Base-by-base conservation (phyloP, 2,888 invertebrate genomes). In the Nymphalis c-album region DNA sequence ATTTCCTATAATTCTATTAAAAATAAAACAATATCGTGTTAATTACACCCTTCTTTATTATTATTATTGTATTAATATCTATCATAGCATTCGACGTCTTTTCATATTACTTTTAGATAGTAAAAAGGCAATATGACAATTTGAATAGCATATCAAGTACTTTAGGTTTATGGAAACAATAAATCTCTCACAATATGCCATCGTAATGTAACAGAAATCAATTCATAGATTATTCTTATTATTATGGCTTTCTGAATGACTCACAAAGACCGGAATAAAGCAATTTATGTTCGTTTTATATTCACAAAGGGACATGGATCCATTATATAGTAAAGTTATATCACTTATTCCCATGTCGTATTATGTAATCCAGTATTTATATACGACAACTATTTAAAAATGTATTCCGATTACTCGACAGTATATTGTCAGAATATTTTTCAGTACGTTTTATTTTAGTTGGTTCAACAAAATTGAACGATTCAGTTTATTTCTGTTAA, bases 291-390 rank as follows among this genome's bases (percentile, higher is more conserved):
- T 67, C 61, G 31, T 69, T 64, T 71, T 61, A 59, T 63, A 69
- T 71, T 71, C 69, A 71, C 69, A 69, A 71, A 71, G 65, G 66
- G 63, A 63, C 63, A 59, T 60, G 62, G 59, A 55, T 50, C 64
- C 62, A 64, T 70, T 68, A 64, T 70, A 50, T 68, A 60, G 59
- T 57, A 40, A 60, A 68, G 68, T 46, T 64, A 50, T 68, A 64
- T 61, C 61, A 70, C 67, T 70, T 64, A 61, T 64, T 64, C 63
- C 61, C 67, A 61, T 50, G 51, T 58, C 50, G 45, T 46, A 62
- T 64, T 67, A 46, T 46, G 17, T 46, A 51, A 60, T 64, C 51
- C 17, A 20, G 26, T 46, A 40, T 3, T 40, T 40, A 40, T 40
- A 51, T 53, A 22, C 46, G 60, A 53, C 46, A 46, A 51, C 53